Percentiles rank a stretch among this genome's conserved stretches.
These are phyloP conservation scores for Archegozetes longisetosus DNA, from an alignment of 1,140 invertebrate species.

Conservation along the genomic window DNA sequence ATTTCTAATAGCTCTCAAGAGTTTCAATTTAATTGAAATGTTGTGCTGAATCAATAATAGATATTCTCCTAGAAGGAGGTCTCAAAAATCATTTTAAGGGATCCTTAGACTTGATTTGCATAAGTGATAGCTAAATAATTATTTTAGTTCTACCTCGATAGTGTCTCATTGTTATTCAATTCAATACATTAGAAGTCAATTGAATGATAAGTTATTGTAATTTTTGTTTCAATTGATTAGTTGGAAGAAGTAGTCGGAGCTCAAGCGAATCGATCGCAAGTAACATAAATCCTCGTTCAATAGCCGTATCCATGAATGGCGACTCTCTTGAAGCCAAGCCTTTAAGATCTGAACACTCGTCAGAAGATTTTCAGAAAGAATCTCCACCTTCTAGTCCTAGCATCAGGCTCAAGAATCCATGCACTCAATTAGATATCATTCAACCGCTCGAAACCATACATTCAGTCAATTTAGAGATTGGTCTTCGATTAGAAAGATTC, in stretches of 20 bases:
- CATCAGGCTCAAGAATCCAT: neutral
- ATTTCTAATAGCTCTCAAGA: no score
- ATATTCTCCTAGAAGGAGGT: no score
- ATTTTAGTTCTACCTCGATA: no score
- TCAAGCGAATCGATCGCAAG: neutral
- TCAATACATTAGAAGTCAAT: no score
- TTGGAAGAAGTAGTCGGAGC: neutral
- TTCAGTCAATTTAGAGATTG: constrained; percentile 31
- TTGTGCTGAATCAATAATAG: no score
- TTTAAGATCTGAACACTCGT: neutral
- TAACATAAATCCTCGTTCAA: neutral
- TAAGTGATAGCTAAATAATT: no score
- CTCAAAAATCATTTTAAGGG: no score
- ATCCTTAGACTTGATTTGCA: no score
- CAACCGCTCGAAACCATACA: constrained; percentile 10
- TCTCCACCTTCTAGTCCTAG: neutral
- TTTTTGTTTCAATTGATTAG: no score
- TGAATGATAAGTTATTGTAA: constrained; percentile 12
- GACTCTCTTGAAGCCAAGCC: neutral
- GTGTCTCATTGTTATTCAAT: no score
- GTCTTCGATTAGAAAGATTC: constrained; percentile 53
- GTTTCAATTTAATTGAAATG: no score
- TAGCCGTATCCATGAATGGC: neutral
- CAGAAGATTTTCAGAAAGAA: neutral
- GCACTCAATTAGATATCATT: constrained; percentile 8